Evolutionary conservation across 2,888 invertebrate genomes (phyloP), one percentile per base, ranked within the genome.

Genomic region (Schizotus pectinicornis): DNA sequence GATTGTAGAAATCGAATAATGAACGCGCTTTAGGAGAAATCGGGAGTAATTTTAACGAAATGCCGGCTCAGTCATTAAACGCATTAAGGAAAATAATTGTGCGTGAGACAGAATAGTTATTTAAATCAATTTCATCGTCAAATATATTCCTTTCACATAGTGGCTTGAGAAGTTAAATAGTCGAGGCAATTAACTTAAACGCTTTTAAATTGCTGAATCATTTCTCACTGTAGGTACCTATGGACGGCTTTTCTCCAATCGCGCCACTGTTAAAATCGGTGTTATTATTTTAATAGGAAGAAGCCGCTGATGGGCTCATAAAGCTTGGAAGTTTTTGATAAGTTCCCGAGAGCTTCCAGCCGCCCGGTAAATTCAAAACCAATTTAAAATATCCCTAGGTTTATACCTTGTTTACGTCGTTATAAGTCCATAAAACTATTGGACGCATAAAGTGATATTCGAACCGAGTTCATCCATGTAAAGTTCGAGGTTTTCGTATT

Each of bases 121-220:
- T 59, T 59, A 59, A 59, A 59, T 59, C 55, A 59, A 59, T 59
- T 59, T 50, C 50, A 48, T 50, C 43, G 49, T 55, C 49, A 59
- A 59, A 59, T 39, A 55, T 45, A 50, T 58, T 39, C 31, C 34
- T 50, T 57, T 8, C 13, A 56, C 35, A 30, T 48, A 14, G 34
- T 2, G 12, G 37, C 34, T 35, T 51, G 43, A 38, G 48, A 39
- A 56, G 52, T 59, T 50, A 59, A 59, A 59, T 56, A 56, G 43
- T 52, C 45, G 32, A 48, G 37, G 49, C 51, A 48, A 59, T 59
- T 59, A 59, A 52, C 22, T 55, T 59, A 59, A 59, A 56, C 56
- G 59, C 33, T 59, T 59, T 59, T 59, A 59, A 59, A 59, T 52
- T 59, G 48, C 59, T 51, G 39, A 55, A 59, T 56, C 59, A 59